Base-by-base conservation (phyloP, 2,113 vertebrate species). In the Tachycineta bicolor region DNA sequence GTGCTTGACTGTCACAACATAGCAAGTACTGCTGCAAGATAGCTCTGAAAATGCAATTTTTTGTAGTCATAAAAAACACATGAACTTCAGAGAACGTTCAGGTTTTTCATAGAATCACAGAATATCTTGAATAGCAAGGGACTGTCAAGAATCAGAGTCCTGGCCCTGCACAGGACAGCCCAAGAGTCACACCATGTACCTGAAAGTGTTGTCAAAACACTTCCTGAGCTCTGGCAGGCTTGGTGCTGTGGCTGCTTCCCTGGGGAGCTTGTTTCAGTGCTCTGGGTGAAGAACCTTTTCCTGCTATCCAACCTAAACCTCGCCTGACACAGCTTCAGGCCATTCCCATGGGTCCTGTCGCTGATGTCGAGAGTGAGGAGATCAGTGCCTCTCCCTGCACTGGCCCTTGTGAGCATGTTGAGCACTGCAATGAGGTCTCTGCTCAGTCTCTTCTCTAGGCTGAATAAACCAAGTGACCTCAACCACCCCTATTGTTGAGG, bases 311-410 rank as follows among this genome's bases (percentile, higher is more conserved):
- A 2, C 17, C 29, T 34, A 18, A 68, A 41, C n/a, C n/a, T 62
- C 11, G 9, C 5, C 20, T 47, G 33, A 25, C 9, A 3, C 26
- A 22, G 2, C 16, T 75, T 67, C 28, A 60, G n/a, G n/a, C 12
- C 20, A 12, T 68, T 60, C 20, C n/a, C 29, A 26, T 0, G 3
- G 9, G 6, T 49, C 10, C 29, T 75, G 46, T 59, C 39, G 16
- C 19, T 46, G 29, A 39, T 75, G 19, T 14, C 1, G 0, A 17
- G 14, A 58, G 31, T 8, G 37, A 37, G 37, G 25, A 71, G 34
- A 14, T 79, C 18, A 3, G 12, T 50, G 22, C 15, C 28, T 52
- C 26, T 13, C 23, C 39, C 14, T 53, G 4, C 0, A 0, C 39
- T 76, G 14, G 13, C 14, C 6, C 25, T 47, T 0, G 0, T 39